These are phyloP conservation scores for Drosophila fulvimacula DNA, from an alignment of 2,888 invertebrate species.

Conservation along the genomic window DNA sequence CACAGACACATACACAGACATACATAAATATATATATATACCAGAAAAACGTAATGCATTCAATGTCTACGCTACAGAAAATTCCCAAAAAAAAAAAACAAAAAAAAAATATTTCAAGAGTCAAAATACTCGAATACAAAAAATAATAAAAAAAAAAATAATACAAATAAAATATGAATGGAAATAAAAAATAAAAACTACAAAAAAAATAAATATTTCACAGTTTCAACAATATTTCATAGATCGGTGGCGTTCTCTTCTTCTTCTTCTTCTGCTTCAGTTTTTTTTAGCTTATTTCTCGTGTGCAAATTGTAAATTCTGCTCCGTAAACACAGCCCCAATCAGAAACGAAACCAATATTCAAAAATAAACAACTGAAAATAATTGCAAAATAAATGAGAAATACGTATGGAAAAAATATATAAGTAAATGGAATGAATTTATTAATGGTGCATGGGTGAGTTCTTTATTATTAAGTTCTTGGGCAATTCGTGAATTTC, in stretches of 20 bases:
- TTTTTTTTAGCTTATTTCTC: constrained; percentile 18
- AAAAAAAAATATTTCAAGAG: constrained; percentile 28
- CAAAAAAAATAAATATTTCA: constrained; percentile 7
- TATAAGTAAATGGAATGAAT: not conserved
- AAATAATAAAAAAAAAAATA: constrained; percentile 13
- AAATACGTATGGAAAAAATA: constrained; percentile 50
- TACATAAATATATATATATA: not conserved
- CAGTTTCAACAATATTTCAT: constrained; percentile 37
- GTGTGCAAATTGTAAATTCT: constrained; percentile 68
- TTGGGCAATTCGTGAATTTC: not conserved
- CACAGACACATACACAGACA: not conserved
- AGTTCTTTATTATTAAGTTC: not conserved
- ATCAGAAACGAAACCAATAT: constrained; percentile 19
- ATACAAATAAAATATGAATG: constrained; percentile 22
- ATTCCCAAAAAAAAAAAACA: constrained; percentile 24
- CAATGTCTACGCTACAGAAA: constrained; percentile 73
- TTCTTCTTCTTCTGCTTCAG: not conserved
- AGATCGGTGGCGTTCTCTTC: constrained; percentile 11
- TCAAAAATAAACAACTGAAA: constrained; percentile 34
- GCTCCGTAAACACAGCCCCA: constrained; percentile 33
- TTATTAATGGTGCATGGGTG: constrained; percentile 1
- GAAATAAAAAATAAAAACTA: constrained; percentile 7
- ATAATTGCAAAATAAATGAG: constrained; percentile 60
- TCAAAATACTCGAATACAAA: constrained; percentile 21
- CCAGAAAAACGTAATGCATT: constrained; percentile 58